Conservation (phyloP, 2,797 vertebrate species). For the Columba guinea region DNA sequence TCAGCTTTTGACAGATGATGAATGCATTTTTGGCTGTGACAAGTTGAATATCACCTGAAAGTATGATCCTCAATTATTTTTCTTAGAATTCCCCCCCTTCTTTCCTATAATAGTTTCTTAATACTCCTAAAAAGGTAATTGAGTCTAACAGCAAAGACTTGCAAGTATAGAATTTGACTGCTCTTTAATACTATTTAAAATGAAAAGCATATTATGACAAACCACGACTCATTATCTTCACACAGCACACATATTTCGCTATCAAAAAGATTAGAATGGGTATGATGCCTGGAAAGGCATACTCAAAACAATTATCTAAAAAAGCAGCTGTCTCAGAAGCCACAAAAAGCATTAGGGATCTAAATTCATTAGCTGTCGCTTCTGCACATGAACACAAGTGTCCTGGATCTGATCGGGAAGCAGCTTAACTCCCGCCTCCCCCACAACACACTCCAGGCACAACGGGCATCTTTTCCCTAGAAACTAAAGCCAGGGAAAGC, state of each 20-base stretch:
- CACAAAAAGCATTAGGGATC: conserved; percentile 37
- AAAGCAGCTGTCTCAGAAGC: conserved; percentile 23
- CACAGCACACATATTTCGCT: neutral
- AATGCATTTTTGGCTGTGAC: neutral
- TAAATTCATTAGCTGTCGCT: conserved; percentile 16
- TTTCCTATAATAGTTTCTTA: neutral
- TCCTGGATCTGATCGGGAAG: neutral
- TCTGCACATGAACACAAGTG: neutral
- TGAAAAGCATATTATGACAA: conserved; percentile 1
- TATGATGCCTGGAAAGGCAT: neutral
- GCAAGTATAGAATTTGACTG: neutral
- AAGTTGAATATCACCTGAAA: neutral
- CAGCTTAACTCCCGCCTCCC: neutral
- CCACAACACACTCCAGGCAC: neutral
- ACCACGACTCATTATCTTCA: neutral
- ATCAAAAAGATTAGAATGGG: conserved; percentile 2
- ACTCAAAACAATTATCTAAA: neutral
- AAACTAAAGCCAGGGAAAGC: neutral
- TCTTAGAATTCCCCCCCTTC: neutral
- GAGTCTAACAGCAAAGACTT: neutral
- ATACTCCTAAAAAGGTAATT: neutral
- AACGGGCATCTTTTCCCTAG: neutral
- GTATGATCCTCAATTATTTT: neutral
- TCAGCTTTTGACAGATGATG: neutral
- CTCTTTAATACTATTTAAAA: conserved; percentile 2